Evolutionary conservation across 1,140 invertebrate species (phyloP).

Genomic region (Saccostrea cuccullata): DNA sequence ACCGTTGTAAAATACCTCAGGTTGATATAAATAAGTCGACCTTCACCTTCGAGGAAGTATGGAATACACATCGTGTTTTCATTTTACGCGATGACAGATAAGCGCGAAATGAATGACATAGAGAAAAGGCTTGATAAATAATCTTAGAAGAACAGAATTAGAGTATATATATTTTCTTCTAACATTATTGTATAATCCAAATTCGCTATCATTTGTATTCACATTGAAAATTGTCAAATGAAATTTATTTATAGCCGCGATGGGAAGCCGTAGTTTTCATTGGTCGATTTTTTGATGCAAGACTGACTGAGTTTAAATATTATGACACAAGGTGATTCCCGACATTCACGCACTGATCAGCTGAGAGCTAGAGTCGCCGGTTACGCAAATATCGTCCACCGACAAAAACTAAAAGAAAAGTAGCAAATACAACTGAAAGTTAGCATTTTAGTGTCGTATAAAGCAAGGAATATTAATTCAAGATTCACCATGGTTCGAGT

Average conservation of each 20-base stretch:
- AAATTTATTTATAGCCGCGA: background rate
- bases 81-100: background rate
- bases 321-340: background rate
- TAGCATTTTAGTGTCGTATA: background rate
- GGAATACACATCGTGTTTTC: background rate
- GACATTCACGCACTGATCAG: slow-evolving; percentile 50
- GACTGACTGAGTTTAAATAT: slow-evolving; percentile 16
- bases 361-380: slow-evolving; percentile 43
- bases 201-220: background rate
- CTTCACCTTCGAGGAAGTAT: background rate
- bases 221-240: background rate
- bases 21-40: slow-evolving; percentile 13
- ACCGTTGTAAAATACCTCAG: slow-evolving; percentile 38
- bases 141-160: background rate
- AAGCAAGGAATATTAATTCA: slow-evolving; percentile 12
- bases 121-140: background rate
- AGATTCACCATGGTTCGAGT: slow-evolving; percentile 42
- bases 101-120: background rate
- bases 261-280: slow-evolving; percentile 12
- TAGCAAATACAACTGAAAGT: background rate
- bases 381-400: background rate
- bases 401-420: background rate
- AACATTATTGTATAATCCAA: background rate
- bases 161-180: background rate
- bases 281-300: slow-evolving; percentile 42